These are phyloP conservation scores for Porites lobata DNA, from an alignment of 92 coral and sea anemone genomes.

Conservation along the genomic window DNA sequence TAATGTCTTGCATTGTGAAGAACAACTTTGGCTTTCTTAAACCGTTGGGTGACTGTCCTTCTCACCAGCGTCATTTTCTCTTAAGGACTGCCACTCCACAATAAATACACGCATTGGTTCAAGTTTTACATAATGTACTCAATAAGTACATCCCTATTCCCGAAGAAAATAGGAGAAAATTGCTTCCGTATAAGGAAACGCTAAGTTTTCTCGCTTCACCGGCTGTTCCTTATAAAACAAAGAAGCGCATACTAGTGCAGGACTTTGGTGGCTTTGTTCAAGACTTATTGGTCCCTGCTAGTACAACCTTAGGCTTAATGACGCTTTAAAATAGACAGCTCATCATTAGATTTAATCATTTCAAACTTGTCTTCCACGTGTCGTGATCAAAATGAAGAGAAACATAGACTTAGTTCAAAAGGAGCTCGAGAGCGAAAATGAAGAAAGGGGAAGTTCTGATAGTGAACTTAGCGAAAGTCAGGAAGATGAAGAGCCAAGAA, in stretches of 20 bases:
- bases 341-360: neutral
- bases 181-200: neutral
- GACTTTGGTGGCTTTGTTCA: conserved; percentile 38
- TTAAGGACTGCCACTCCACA: too few relatives aligned
- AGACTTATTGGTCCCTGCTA: conserved; percentile 33
- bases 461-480: neutral
- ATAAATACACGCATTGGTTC: too few relatives aligned
- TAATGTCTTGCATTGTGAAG: too few relatives aligned
- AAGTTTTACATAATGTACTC: too few relatives aligned
- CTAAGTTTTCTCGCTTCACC: too few relatives aligned
- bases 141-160: too few relatives aligned
- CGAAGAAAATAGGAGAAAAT: neutral
- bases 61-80: too few relatives aligned
- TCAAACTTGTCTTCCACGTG: neutral
- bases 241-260: conserved; percentile 11
- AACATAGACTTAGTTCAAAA: neutral
- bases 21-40: too few relatives aligned
- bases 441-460: neutral
- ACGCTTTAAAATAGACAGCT: neutral
- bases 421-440: neutral
- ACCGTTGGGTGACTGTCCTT: too few relatives aligned
- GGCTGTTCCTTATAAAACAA: neutral
- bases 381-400: neutral
- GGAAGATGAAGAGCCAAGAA: neutral
- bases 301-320: neutral